A percentile compares a stretch with the other conserved stretches of the same genome.
Conservation (phyloP, 2,888 invertebrate species). For the Chrysolina oricalcia region DNA sequence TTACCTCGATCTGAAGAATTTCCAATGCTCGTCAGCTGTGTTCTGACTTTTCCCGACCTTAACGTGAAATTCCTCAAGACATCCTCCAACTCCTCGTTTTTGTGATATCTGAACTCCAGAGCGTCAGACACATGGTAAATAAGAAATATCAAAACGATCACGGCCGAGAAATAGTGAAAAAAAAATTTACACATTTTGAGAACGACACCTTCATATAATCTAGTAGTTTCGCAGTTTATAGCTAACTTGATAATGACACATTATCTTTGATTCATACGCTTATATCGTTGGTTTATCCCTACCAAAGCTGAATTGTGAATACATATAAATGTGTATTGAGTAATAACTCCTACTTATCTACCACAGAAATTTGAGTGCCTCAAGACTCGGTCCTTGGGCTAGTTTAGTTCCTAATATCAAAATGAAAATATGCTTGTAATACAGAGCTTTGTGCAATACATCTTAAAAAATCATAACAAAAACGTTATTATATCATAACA, state of each 20-base stretch:
- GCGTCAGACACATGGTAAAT: background rate
- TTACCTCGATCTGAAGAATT: constrained; percentile 59
- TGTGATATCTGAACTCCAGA: constrained; percentile 70
- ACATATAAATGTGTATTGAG: no score
- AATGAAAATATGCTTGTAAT: no score
- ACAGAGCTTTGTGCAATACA: no score
- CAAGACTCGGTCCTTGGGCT: no score
- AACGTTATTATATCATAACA: no score
- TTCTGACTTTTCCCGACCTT: constrained; percentile 64
- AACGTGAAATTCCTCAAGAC: constrained; percentile 68
- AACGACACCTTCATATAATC: background rate
- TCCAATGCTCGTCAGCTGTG: constrained; percentile 74
- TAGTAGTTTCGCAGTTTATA: background rate
- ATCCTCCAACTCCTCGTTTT: constrained; percentile 68
- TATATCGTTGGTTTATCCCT: background rate
- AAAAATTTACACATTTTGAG: background rate
- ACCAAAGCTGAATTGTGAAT: background rate
- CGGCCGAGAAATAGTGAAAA: background rate
- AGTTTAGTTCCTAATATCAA: no score
- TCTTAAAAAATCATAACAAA: no score
- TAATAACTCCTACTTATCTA: no score
- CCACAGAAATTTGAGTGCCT: no score
- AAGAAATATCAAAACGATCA: background rate
- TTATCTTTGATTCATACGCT: background rate
- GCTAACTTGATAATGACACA: background rate